Evolutionary conservation across 2,888 invertebrate species (phyloP).

Genomic region (Charanyca ferruginea): DNA sequence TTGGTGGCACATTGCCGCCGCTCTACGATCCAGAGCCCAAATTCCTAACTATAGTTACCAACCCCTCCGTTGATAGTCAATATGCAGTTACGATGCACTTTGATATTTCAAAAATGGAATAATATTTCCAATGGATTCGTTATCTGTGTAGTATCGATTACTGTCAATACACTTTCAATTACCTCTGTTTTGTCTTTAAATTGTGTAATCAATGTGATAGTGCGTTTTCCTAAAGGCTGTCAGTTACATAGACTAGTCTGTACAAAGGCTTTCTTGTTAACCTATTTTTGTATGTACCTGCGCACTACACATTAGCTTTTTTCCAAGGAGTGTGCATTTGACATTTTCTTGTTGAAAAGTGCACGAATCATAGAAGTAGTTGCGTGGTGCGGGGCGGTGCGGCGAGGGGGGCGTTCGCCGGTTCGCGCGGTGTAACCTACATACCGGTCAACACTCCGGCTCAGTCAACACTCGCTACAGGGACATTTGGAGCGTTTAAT

Average conservation of each 20-base stretch:
- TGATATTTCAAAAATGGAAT: conserved; percentile 64
- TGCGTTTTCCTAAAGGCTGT: conserved; percentile 17
- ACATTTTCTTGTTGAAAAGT: conserved; percentile 87
- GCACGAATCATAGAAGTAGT: conserved; percentile 87
- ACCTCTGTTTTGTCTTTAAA: conserved; percentile 18
- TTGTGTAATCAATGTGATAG: conserved; percentile 34
- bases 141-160: conserved; percentile 16
- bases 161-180: conserved; percentile 28
- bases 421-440: conserved; percentile 90
- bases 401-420: conserved; percentile 75
- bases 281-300: conserved; percentile 57
- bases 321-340: conserved; percentile 78
- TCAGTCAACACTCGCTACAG: conserved; percentile 91
- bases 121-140: conserved; percentile 13
- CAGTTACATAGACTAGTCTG: conserved; percentile 19
- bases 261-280: conserved; percentile 46
- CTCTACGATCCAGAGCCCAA: conserved; percentile 67
- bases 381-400: conserved; percentile 76
- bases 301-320: conserved; percentile 38
- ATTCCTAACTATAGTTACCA: conserved; percentile 64
- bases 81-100: conserved; percentile 67
- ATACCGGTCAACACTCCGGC: conserved; percentile 91
- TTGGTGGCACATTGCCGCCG: conserved; percentile 75
- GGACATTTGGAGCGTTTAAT: conserved; percentile 87
- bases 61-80: conserved; percentile 61